Percentiles rank a stretch among this genome's conserved stretches.
Conservation (phyloP, 2,797 vertebrate genomes). For the Philypnodon macrostomus region DNA sequence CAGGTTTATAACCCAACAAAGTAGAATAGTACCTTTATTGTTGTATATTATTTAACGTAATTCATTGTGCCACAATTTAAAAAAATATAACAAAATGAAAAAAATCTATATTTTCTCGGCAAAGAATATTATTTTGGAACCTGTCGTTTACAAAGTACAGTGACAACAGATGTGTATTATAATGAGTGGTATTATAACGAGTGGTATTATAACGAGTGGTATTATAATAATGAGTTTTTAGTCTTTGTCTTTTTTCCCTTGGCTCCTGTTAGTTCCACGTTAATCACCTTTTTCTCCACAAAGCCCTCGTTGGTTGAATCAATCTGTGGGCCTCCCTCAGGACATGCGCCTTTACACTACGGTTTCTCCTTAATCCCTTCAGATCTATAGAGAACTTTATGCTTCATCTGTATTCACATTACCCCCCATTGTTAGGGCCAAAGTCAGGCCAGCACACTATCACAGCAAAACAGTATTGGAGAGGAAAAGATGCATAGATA, state of each 20-base stretch:
- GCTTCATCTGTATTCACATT: constrained; percentile 21
- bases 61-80: too few species aligned
- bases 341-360: constrained; percentile 25
- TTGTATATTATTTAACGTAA: too few species aligned
- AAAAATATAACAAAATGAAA: too few species aligned
- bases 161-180: too few species aligned
- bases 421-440: not conserved
- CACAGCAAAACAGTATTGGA: not conserved
- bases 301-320: constrained; percentile 13
- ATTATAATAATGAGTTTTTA: not conserved
- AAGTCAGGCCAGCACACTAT: constrained; percentile 1
- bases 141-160: too few species aligned
- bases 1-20: too few species aligned
- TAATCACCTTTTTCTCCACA: constrained; percentile 54
- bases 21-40: too few species aligned
- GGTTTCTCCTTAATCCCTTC: constrained; percentile 23
- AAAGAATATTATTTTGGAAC: too few species aligned
- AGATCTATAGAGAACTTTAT: constrained; percentile 6
- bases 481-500: too few species aligned
- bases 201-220: too few species aligned
- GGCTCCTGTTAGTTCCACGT: constrained; percentile 51
- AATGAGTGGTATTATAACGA: too few species aligned
- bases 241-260: constrained; percentile 6
- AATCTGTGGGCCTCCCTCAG: constrained; percentile 30
- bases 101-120: too few species aligned